Evolutionary conservation across 2,113 vertebrate genomes (phyloP), one percentile per base, ranked within the genome.

Genomic region (Mugil cephalus): DNA sequence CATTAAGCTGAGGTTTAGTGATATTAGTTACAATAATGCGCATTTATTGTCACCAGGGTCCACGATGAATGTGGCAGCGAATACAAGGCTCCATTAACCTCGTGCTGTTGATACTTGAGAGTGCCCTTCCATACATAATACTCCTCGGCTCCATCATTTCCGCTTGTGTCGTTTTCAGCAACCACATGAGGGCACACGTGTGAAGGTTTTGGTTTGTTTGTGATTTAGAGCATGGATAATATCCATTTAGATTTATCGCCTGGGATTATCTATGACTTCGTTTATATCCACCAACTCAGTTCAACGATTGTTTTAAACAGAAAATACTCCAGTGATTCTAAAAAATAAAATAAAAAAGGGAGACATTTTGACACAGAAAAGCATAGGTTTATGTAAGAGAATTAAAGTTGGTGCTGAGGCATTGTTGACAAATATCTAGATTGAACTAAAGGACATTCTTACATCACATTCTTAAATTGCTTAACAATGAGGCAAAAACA

Each of bases 181-280:
- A 60, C 83, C 87, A 88, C 80, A 84, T 0, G 78, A 71, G 71
- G 87, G 75, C 80, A 56, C n/a, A 76, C 62, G n/a, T 21, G 53
- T 18, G 24, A 58, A 39, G 21, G 14, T 45, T 73, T 65, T 35
- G 8, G 4, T 34, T 11, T 18, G 4, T 34, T 11, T 18, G 18
- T 46, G 39, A 59, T 61, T 48, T 30, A 30, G 24, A 30, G 2
- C 24, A 30, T 30, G 24, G 2, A 30, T 30, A 30, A 30, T 30
- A 30, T 30, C 3, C 24, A 30, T 30, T 5, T 30, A 30, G 24
- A 3, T 30, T 30, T 30, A 30, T 30, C 24, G 24, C 5, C 24
- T 30, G 24, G n/a, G n/a, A 30, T 12, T 48, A 42, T 58, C 4
- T 17, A 17, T 34, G 2, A 1, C 15, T 18, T 56, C 3, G 35